Evolutionary conservation across 2,888 invertebrate genomes (phyloP).

Genomic region (Zaprionus obscuricornis): DNA sequence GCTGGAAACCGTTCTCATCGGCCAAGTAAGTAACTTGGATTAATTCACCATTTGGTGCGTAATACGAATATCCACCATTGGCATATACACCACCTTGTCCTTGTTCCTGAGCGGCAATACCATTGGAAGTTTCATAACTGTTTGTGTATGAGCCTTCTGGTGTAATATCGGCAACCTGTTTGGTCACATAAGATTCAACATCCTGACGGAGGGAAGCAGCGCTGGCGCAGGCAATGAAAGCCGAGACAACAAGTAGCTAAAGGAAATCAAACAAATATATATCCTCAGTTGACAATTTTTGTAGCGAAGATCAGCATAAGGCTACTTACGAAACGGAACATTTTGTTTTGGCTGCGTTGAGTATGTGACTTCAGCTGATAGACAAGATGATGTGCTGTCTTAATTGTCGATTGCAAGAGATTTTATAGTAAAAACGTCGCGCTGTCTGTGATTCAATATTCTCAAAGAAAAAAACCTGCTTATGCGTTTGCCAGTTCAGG

Average conservation of each 20-base stretch:
- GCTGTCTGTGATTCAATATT: constrained; percentile 40
- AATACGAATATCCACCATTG: constrained; percentile 61
- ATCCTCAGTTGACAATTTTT: too few species aligned
- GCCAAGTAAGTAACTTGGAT: constrained; percentile 69
- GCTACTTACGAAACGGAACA: constrained; percentile 73
- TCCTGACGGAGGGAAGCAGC: constrained; percentile 42
- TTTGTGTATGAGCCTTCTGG: constrained; percentile 83
- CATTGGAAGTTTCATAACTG: constrained; percentile 85
- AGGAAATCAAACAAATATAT: background rate
- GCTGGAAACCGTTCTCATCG: constrained; percentile 80
- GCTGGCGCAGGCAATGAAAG: constrained; percentile 53
- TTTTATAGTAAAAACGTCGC: constrained; percentile 60
- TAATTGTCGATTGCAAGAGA: constrained; percentile 26
- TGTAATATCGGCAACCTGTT: constrained; percentile 42
- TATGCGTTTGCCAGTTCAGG: constrained; percentile 56
- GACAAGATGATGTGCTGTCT: constrained; percentile 56
- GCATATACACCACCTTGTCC: constrained; percentile 85
- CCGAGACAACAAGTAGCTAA: constrained; percentile 60
- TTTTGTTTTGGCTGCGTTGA: constrained; percentile 35
- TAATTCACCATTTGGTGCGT: constrained; percentile 77
- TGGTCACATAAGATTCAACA: constrained; percentile 48
- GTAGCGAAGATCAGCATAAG: too few species aligned
- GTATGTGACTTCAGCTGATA: constrained; percentile 38
- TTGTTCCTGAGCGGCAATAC: constrained; percentile 85
- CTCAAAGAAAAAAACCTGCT: constrained; percentile 56